Base-by-base conservation (phyloP, 2,888 invertebrate species). In the Sarcophaga subvicina region DNA sequence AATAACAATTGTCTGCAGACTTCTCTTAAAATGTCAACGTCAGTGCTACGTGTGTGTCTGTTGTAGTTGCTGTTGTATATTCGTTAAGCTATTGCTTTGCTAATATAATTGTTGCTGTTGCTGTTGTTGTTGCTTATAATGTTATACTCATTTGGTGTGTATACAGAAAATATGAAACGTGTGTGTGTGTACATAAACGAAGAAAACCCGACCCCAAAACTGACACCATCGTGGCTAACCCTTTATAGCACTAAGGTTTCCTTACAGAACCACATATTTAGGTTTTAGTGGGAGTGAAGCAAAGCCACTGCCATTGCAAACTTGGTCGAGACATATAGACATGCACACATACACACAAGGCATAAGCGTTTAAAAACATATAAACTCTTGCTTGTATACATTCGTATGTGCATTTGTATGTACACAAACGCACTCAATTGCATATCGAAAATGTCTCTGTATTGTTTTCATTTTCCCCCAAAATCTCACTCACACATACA, bases 251-350 rank as follows among this genome's bases (percentile, higher is more conserved):
- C 93, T 92, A 93, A 92, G 92, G 93, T 93, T 93, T 93, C 93
- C 93, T 93, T 93, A 93, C 93, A 93, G 93, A 92, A 93, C 93
- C 93, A 93, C 93, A 93, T 93, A 93, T 93, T 93, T 93, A 92
- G 93, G 93, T 93, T 93, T 93, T 92, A 92, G 93, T 93, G 93
- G 93, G 92, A 92, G 91, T 91, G 90, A 90, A 91, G 90, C 90
- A 91, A 87, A 91, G 94, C 94, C 93, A 91, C 90, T 92, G 92
- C 93, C 92, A 89, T 85, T 89, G 86, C 89, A 89, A 89, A 88
- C 88, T 88, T 89, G 87, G 83, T 88, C 88, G 88, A 67, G 27
- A 37, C 59, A 47, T 83, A 83, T 77, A 88, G 81, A 86, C 72
- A 80, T 73, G 76, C 64, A 66, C 73, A 88, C 67, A 80, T 71